A percentile compares a stretch with the other conserved stretches of the same genome.
Conservation (phyloP, 2,888 invertebrate species). For the Leptarthrus brevirostris region DNA sequence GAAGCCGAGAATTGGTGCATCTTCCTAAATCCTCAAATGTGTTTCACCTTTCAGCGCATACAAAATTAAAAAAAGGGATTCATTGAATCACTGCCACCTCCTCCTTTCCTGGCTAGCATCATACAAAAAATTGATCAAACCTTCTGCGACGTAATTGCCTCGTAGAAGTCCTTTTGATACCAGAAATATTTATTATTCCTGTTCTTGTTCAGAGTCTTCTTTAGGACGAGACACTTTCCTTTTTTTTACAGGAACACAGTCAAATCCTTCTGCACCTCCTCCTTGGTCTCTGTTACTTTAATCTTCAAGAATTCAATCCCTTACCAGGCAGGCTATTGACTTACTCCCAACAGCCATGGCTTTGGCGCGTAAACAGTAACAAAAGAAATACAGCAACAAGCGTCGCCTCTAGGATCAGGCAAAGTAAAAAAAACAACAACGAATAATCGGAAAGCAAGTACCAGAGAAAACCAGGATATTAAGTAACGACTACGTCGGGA, state of each 20-base stretch:
- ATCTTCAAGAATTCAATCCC: background rate
- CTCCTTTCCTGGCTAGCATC: background rate
- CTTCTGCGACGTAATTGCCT: constrained; percentile 18
- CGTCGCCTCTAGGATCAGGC: background rate
- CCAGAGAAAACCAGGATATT: constrained; percentile 19
- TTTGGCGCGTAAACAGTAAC: constrained; percentile 31
- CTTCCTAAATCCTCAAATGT: background rate
- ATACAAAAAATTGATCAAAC: background rate
- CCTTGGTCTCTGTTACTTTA: background rate
- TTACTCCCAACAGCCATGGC: background rate
- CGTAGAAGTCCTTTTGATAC: background rate
- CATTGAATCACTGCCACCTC: background rate
- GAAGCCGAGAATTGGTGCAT: constrained; percentile 9
- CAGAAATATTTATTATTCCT: constrained; percentile 7
- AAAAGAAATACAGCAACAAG: constrained; percentile 10
- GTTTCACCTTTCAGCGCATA: background rate
- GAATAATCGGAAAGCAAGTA: background rate
- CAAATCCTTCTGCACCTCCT: background rate
- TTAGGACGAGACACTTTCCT: constrained; percentile 3
- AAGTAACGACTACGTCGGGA: background rate
- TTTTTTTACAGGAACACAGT: background rate
- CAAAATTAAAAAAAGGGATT: background rate
- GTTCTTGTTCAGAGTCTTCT: background rate
- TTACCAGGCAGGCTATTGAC: background rate
- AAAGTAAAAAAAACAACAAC: background rate